Base-by-base conservation (phyloP, 2,113 vertebrate genomes). In the Fukomys damarensis region DNA sequence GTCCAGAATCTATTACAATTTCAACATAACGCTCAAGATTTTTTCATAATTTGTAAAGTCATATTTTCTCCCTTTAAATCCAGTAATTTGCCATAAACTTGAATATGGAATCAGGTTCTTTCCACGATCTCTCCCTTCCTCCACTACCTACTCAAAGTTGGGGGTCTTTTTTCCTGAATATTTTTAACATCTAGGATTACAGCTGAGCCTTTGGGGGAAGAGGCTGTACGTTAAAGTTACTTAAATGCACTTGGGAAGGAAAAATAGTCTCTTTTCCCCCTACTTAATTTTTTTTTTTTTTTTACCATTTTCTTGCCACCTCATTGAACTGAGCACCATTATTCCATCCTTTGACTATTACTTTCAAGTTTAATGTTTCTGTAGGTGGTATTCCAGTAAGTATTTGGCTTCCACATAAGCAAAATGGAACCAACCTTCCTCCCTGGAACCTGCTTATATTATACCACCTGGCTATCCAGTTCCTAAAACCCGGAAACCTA, bases 1-100 rank as follows among this genome's bases (percentile, higher is more conserved):
- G 70, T 32, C 52, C 88, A 92, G 81, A 93, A 68, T 97, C 94
- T 93, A 89, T 90, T 88, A 43, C 38, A 16, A 76, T 94, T 89
- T 88, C 91, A 97, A 97, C 95, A 95, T 70, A 86, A 94, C 96
- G 86, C 93, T 89, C 87, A 66, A 89, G 41, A 92, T 82, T 32
- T 94, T 74, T 52, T 88, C 79, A 72, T 96, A 80, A 66, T 95
- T 97, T 91, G 58, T 22, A 95, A 97, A 95, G 91, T 93, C 74
- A 22, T 43, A 87, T 96, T 93, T 97, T 93, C 43, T 93, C 86
- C 74, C 89, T 92, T 84, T 86, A 94, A 93, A 96, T 86, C 77
- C 24, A 76, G 43, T 66, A 58, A 98, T 68, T 89, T 96, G 54
- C 83, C 65, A 0, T 52, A 91, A 93, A 79, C 0, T 10, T 84